Conservation (phyloP, 2,113 vertebrate genomes). For the Xenus cinereus region DNA sequence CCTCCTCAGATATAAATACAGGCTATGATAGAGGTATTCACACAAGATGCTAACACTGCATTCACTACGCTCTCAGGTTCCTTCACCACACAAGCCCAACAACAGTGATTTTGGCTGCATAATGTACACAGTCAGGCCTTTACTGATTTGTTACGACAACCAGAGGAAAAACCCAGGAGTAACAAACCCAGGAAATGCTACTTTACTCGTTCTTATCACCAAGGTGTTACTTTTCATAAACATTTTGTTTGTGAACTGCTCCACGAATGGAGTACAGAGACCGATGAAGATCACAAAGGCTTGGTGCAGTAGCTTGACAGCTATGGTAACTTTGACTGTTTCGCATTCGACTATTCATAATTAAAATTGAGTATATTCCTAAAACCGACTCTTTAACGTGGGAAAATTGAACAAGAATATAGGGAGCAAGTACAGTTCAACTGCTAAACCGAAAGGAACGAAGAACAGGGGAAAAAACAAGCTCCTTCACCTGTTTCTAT, state of each 20-base stretch:
- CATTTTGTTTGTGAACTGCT: not conserved
- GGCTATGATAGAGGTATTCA: not conserved
- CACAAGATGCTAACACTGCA: not conserved
- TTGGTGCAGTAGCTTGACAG: not conserved
- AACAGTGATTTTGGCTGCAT: not conserved
- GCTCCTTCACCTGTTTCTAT: not conserved
- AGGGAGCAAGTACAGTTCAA: not conserved
- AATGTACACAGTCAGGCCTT: accelerated
- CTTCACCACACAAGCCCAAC: not conserved
- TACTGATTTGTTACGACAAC: not conserved
- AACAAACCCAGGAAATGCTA: not conserved
- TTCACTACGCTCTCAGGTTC: not conserved
- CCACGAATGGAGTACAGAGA: not conserved
- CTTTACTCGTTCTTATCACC: not conserved
- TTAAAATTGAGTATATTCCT: not conserved
- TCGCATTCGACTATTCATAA: not conserved
- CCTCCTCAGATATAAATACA: not conserved
- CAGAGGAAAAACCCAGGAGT: not conserved
- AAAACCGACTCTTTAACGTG: not conserved
- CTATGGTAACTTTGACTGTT: not conserved
- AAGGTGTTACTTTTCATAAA: not conserved
- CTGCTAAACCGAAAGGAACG: not conserved
- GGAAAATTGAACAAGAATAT: not conserved
- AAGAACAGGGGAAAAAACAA: not conserved
- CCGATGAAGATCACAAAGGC: not conserved